phyloP scores from a whole-genome alignment of 2,888 invertebrate genomes.

The Tillus elongatus region DNA sequence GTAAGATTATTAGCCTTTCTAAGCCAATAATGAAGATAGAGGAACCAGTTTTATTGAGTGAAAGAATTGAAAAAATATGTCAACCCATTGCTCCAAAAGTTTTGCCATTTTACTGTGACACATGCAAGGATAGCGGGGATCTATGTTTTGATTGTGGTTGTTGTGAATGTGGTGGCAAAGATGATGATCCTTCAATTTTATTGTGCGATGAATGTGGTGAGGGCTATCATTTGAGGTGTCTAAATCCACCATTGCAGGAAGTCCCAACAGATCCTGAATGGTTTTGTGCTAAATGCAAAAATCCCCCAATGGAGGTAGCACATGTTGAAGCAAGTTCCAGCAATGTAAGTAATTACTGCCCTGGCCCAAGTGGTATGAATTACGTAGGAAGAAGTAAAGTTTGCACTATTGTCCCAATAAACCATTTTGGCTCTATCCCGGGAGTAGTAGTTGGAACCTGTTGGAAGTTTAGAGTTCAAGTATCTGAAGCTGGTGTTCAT shows the following conservation, averaged over 20 bases:
- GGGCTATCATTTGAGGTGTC: slow-evolving; percentile 65
- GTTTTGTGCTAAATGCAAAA: slow-evolving; percentile 71
- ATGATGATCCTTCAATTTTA: slow-evolving; percentile 61
- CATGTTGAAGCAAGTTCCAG: slow-evolving; percentile 71
- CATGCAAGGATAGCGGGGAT: slow-evolving; percentile 56
- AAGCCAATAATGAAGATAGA: slow-evolving; percentile 63
- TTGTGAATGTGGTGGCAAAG: slow-evolving; percentile 61
- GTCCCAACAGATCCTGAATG: slow-evolving; percentile 65
- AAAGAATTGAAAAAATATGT: slow-evolving; percentile 37
- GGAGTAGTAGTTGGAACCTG: slow-evolving; percentile 76
- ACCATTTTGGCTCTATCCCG: slow-evolving; percentile 75
- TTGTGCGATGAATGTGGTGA: slow-evolving; percentile 75
- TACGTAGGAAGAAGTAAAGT: slow-evolving; percentile 62
- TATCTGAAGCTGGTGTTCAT: slow-evolving; percentile 74
- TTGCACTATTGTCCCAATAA: slow-evolving; percentile 58
- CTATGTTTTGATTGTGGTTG: slow-evolving; percentile 71
- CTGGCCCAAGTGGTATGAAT: slow-evolving; percentile 74
- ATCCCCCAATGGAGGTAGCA: slow-evolving; percentile 62
- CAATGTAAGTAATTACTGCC: slow-evolving; percentile 11
- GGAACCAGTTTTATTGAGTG: slow-evolving; percentile 38
- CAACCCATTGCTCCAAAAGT: slow-evolving; percentile 38
- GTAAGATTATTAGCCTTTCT: slow-evolving; percentile 49
- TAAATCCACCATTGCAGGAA: slow-evolving; percentile 59
- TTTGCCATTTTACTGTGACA: slow-evolving; percentile 52
- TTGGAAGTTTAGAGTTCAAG: slow-evolving; percentile 71